A percentile compares a stretch with the other conserved stretches of the same genome.
phyloP scores from a whole-genome alignment of 2,888 invertebrate genomes.

The Mechanitis mazaeus region DNA sequence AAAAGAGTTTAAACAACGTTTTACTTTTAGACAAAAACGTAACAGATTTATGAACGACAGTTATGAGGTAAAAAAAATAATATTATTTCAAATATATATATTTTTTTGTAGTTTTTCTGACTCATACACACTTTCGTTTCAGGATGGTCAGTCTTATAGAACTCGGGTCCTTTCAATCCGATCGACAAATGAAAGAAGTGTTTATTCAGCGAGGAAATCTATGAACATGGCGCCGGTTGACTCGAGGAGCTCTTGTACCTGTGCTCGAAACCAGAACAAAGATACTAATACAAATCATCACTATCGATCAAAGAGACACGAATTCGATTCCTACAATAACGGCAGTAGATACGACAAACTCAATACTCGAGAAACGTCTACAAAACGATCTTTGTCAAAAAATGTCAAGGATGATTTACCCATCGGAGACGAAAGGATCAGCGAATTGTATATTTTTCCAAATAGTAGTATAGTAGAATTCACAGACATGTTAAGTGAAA shows the following conservation, averaged over 20 bases:
- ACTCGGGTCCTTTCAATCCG: constrained; percentile 66
- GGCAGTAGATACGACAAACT: constrained; percentile 33
- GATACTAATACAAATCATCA: constrained; percentile 46
- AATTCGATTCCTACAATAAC: constrained; percentile 41
- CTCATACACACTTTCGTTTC: constrained; percentile 33
- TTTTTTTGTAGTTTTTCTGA: background rate
- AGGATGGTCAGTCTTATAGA: constrained; percentile 69
- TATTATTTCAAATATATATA: background rate
- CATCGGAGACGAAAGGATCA: constrained; percentile 60
- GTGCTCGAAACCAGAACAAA: constrained; percentile 45
- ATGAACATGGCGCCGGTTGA: constrained; percentile 51
- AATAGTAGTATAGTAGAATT: constrained; percentile 69
- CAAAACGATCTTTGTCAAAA: constrained; percentile 38
- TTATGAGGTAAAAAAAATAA: constrained; percentile 54
- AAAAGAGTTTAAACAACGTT: constrained; percentile 84
- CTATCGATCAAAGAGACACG: constrained; percentile 44
- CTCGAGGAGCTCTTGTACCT: constrained; percentile 51
- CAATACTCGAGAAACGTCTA: constrained; percentile 22
- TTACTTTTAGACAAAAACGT: constrained; percentile 75
- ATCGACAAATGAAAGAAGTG: constrained; percentile 61
- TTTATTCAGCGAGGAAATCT: constrained; percentile 59
- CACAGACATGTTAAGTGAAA: constrained; percentile 63
- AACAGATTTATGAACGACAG: constrained; percentile 64
- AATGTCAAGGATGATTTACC: constrained; percentile 45
- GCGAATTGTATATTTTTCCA: constrained; percentile 68